These are phyloP conservation scores for Herminia tarsipennalis DNA, from an alignment of 2,888 invertebrate species.

Conservation along the genomic window DNA sequence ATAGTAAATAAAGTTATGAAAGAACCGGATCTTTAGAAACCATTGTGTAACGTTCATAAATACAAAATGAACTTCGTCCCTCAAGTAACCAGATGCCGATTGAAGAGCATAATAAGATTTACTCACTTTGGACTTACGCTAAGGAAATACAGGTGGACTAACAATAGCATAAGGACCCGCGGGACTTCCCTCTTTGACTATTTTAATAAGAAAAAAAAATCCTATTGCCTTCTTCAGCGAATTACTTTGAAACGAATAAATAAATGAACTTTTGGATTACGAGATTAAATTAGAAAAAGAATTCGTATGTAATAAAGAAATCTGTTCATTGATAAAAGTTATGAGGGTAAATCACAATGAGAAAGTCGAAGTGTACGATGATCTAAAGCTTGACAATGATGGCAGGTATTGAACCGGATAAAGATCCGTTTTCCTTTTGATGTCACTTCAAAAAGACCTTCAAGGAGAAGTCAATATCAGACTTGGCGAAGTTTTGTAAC, in stretches of 20 bases:
- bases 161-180: constrained; percentile 70
- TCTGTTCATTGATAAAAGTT: constrained; percentile 76
- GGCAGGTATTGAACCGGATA: constrained; percentile 77
- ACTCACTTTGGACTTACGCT: constrained; percentile 67
- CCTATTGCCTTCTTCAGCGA: constrained; percentile 59
- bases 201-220: constrained; percentile 80
- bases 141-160: constrained; percentile 77
- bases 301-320: constrained; percentile 78
- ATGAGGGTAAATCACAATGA: constrained; percentile 73
- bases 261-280: constrained; percentile 76
- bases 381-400: constrained; percentile 68
- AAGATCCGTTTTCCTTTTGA: constrained; percentile 81
- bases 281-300: constrained; percentile 81
- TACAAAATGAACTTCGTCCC: constrained; percentile 68
- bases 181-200: constrained; percentile 73
- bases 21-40: constrained; percentile 29
- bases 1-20: constrained; percentile 13
- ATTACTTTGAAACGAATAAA: constrained; percentile 81
- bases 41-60: constrained; percentile 61
- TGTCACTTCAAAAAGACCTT: constrained; percentile 70
- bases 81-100: constrained; percentile 76
- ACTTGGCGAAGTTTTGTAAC: constrained; percentile 47
- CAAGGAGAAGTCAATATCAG: constrained; percentile 50
- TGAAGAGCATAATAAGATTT: constrained; percentile 79
- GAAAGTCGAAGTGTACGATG: constrained; percentile 61